phyloP scores from a whole-genome alignment of 2,797 vertebrate genomes.

The Pipistrellus pygmaeus region DNA sequence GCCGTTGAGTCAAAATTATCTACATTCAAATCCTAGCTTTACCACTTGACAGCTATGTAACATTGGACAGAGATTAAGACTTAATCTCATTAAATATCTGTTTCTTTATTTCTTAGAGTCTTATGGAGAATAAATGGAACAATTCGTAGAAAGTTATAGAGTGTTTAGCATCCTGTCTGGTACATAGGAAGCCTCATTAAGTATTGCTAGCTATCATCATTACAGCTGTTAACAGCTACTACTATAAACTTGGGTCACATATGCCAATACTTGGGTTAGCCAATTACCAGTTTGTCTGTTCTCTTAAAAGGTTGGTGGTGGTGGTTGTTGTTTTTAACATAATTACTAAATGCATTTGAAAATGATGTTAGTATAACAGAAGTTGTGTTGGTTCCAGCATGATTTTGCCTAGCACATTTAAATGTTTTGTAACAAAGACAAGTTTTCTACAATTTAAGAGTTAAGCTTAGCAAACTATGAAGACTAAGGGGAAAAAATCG shows the following conservation, averaged over 20 bases:
- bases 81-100: neutral
- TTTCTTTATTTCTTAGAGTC: neutral
- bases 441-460: neutral
- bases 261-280: neutral
- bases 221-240: neutral
- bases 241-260: neutral
- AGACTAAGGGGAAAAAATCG: neutral
- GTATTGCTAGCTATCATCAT: neutral
- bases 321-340: neutral
- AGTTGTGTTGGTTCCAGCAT: neutral
- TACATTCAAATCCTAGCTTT: slow-evolving; percentile 29
- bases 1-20: neutral
- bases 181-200: neutral
- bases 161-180: neutral
- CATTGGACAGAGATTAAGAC: neutral
- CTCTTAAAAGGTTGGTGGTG: neutral
- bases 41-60: neutral
- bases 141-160: neutral
- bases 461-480: neutral
- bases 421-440: neutral
- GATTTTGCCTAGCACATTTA: neutral
- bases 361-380: slow-evolving; percentile 19
- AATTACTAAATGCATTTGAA: slow-evolving; percentile 33
- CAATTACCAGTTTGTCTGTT: neutral
- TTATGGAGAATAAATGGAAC: slow-evolving; percentile 13